Base-by-base conservation (phyloP, 2,797 vertebrate genomes). In the Poeciliopsis presidionis region DNA sequence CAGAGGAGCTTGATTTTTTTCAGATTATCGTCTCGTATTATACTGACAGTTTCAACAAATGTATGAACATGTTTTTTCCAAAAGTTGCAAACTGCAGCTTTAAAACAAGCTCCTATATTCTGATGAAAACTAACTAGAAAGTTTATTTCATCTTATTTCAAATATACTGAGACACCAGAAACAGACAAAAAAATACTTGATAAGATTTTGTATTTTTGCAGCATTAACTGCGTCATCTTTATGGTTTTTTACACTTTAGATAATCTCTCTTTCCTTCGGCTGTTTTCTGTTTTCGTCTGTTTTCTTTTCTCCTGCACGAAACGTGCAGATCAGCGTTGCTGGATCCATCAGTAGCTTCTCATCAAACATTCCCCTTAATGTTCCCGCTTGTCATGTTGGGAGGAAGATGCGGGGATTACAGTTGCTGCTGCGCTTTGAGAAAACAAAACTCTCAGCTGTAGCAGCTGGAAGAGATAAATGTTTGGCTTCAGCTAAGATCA, bases 401-500 rank as follows among this genome's bases (percentile, higher is more conserved):
- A 81, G 82, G 73, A 81, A 75, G 73, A 49, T 74, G 63, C 25
- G 0, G 76, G 78, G 73, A 78, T 87, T 78, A 81, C 87, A 81
- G 53, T 81, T 88, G 74, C 82, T 84, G 81, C 75, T 83, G 71
- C 70, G 79, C 69, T 70, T 79, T 80, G 81, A 81, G 85, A 87
- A 87, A 85, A 90, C 80, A 85, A 91, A 87, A 81, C 76, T 12
- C 79, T 84, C 86, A 86, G 67, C 76, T 81, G 59, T 81, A 87
- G 82, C 89, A 89, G 89, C 86, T 92, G 89, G 80, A 87, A 72
- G 4, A 75, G 75, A 87, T 88, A 76, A 82, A 72, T 76, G 72
- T 79, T 88, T 90, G 90, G 85, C 89, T 81, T 77, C 43, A 70
- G 73, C 80, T 63, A 0, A 41, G 36, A 57, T 88, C 73, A 79